Evolutionary conservation across 1,140 invertebrate genomes (phyloP).

Genomic region (Scaptomyza hsui): DNA sequence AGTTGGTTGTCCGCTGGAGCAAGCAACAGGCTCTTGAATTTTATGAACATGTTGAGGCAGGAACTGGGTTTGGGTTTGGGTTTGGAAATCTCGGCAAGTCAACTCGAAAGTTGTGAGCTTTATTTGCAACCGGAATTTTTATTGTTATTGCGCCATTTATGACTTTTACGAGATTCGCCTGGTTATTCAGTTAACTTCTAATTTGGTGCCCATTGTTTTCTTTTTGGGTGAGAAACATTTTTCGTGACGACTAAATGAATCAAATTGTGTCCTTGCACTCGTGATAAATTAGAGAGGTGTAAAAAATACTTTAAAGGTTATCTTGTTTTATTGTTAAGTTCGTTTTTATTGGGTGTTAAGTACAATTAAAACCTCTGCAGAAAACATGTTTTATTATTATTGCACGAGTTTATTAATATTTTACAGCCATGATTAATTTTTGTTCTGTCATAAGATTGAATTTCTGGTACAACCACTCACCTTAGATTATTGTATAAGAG

Average conservation of each 20-base stretch:
- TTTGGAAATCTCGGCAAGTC: conserved; percentile 52
- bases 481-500: conserved; percentile 32
- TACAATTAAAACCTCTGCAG: background rate
- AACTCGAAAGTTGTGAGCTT: conserved; percentile 66
- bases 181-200: conserved; percentile 50
- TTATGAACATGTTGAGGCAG: conserved; percentile 68
- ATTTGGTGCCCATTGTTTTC: conserved; percentile 64
- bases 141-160: conserved; percentile 78
- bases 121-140: conserved; percentile 81
- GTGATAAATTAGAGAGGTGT: conserved; percentile 19
- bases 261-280: conserved; percentile 21
- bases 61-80: conserved; percentile 10
- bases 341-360: background rate
- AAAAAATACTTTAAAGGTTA: background rate
- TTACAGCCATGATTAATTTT: background rate
- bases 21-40: conserved; percentile 68
- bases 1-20: conserved; percentile 61
- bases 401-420: too few relatives aligned
- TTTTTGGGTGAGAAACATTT: too few relatives aligned
- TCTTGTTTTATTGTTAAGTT: background rate
- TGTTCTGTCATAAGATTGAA: conserved; percentile 17
- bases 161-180: conserved; percentile 67
- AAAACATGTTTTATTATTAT: too few relatives aligned
- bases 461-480: conserved; percentile 26
- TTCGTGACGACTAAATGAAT: conserved; percentile 41